Base-by-base conservation (phyloP, 2,888 invertebrate genomes). In the Lagria hirta region DNA sequence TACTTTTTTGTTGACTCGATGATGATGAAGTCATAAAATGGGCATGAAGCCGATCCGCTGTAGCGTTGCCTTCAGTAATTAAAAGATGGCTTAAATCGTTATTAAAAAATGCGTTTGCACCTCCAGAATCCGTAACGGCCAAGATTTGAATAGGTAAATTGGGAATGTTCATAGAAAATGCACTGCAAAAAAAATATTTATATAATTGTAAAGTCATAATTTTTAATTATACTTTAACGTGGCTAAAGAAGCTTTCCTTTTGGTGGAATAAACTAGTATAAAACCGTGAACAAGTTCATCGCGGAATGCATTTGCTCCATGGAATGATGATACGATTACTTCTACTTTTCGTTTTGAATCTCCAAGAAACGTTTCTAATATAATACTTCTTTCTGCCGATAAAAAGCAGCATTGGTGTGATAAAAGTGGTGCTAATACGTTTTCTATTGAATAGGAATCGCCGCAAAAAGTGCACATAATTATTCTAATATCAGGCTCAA, bases 381-480 rank as follows among this genome's bases (percentile, higher is more conserved):
- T 87, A 56, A 96, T 85, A 48, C 90, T 89, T 42, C 90, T 82
- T 62, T 92, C 89, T 1, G 88, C 88, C 28, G 88, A 86, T 43
- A 90, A 77, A 70, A 88, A 87, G 70, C 90, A 91, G 50, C 89
- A 87, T 54, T 89, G 88, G 66, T 94, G 92, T 60, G 85, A 82
- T 42, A 96, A 75, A 45, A 97, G 74, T 0, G 96, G 95, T 8
- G 86, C 86, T 40, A 97, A 75, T 38, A 95, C 89, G 48, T 89
- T 86, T 69, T 94, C 94, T 26, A 92, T 85, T 0, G 89, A 87
- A 68, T 86, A 95, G 1, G 92, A 90, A 72, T 97, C 96, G 35
- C 94, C 95, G 72, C 97, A 97, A 72, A 95, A 93, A 84, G 95
- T 87, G 71, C 94, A 95, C 80, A 97, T 88, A 69, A 89, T 88